Evolutionary conservation across 1,140 invertebrate genomes (phyloP).

Genomic region (Dendrolimus kikuchii): DNA sequence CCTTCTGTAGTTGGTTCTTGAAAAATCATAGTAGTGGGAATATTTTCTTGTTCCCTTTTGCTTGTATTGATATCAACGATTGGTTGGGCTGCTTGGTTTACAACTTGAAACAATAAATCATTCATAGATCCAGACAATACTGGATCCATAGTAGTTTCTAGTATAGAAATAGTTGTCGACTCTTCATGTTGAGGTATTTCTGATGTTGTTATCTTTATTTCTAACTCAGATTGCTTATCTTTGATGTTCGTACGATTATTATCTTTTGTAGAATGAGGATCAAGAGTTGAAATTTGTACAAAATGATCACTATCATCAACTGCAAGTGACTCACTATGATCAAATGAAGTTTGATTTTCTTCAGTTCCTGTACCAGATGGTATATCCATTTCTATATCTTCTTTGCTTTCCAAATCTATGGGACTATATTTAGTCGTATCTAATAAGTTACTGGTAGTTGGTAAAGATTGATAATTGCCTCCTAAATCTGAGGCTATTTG

Average conservation of each 20-base stretch:
- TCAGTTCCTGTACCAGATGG: constrained; percentile 28
- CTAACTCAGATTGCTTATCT: constrained; percentile 8
- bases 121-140: constrained; percentile 59
- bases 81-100: constrained; percentile 28
- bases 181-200: constrained; percentile 9
- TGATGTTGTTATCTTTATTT: constrained; percentile 11
- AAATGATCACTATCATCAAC: constrained; percentile 37
- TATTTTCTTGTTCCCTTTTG: constrained; percentile 11
- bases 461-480: constrained; percentile 34
- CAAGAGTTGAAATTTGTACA: constrained; percentile 55
- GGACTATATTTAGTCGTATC: constrained; percentile 35
- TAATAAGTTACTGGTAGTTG: constrained; percentile 39
- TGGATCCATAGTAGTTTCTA: constrained; percentile 41
- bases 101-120: constrained; percentile 56
- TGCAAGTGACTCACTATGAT: constrained; percentile 4
- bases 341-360: constrained; percentile 18
- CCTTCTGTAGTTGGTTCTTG: constrained; percentile 7
- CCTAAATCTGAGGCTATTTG: constrained; percentile 65
- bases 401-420: constrained; percentile 53
- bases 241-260: constrained; percentile 3
- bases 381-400: constrained; percentile 59
- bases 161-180: constrained; percentile 15
- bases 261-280: constrained; percentile 29
- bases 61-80: constrained; percentile 16
- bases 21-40: neutral